Evolutionary conservation across 2,888 invertebrate species (phyloP).

Genomic region (Piscicola geometra): DNA sequence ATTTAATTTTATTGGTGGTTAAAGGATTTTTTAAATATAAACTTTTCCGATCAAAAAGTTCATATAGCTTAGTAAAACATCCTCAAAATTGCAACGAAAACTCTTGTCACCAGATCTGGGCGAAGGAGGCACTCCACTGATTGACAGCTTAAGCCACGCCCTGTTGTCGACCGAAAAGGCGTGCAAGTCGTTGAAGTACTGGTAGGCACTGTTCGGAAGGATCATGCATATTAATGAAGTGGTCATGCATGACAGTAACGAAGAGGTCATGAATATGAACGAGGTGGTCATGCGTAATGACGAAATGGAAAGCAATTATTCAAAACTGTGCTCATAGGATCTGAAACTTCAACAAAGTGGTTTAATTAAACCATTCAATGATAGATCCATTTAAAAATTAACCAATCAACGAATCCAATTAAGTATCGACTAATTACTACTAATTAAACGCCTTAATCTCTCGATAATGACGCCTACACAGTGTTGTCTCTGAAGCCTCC

Average conservation of each 20-base stretch:
- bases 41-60: no score
- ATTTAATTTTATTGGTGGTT: no score
- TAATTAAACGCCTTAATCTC: no score
- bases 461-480: slow-evolving; percentile 47
- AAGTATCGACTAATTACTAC: background rate
- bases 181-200: slow-evolving; percentile 81
- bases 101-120: slow-evolving; percentile 61
- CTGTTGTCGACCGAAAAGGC: slow-evolving; percentile 75
- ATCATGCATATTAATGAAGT: background rate
- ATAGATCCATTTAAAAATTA: background rate
- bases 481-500: slow-evolving; percentile 85
- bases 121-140: slow-evolving; percentile 63
- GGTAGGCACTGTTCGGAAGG: slow-evolving; percentile 65
- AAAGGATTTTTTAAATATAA: no score
- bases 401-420: background rate
- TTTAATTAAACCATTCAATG: background rate
- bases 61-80: no score
- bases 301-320: no score
- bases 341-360: no score
- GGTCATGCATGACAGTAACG: no score
- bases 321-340: no score
- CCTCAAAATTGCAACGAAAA: no score
- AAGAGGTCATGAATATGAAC: no score
- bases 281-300: no score
- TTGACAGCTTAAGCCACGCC: slow-evolving; percentile 70